These are phyloP conservation scores for Agonum fuliginosum DNA, from an alignment of 2,888 invertebrate genomes.

Conservation along the genomic window DNA sequence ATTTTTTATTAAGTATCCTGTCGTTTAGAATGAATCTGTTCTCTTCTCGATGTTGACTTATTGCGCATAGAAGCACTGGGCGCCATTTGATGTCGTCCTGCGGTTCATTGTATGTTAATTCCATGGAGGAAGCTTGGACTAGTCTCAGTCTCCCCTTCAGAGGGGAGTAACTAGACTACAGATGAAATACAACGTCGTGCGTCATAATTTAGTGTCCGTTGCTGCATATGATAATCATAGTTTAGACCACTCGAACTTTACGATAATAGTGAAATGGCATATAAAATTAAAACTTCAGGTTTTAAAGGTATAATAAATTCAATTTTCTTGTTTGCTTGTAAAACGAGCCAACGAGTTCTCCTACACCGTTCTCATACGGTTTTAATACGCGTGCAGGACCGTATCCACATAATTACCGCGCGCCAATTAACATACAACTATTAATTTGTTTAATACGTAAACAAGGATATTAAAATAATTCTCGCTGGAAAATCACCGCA, in stretches of 20 bases:
- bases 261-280: slow-evolving; percentile 48
- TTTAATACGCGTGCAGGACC: slow-evolving; percentile 33
- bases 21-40: background rate
- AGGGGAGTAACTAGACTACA: slow-evolving; percentile 36
- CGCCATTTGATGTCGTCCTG: background rate
- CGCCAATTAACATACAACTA: slow-evolving; percentile 33
- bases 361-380: slow-evolving; percentile 49
- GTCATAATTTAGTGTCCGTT: slow-evolving; percentile 37
- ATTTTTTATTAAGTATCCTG: background rate
- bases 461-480: slow-evolving; percentile 42
- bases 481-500: background rate
- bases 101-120: slow-evolving; percentile 44
- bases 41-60: background rate
- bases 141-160: background rate
- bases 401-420: slow-evolving; percentile 4
- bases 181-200: slow-evolving; percentile 33
- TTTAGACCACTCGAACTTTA: slow-evolving; percentile 50
- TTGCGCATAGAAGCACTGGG: background rate
- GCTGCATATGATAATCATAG: slow-evolving; percentile 49
- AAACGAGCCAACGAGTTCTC: slow-evolving; percentile 48
- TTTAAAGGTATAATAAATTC: slow-evolving; percentile 50
- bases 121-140: background rate
- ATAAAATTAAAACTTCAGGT: slow-evolving; percentile 52
- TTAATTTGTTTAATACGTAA: slow-evolving; percentile 42
- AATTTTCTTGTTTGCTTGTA: slow-evolving; percentile 52